phyloP scores from a whole-genome alignment of 1,140 invertebrate genomes.

The Bilobella aurantiaca region DNA sequence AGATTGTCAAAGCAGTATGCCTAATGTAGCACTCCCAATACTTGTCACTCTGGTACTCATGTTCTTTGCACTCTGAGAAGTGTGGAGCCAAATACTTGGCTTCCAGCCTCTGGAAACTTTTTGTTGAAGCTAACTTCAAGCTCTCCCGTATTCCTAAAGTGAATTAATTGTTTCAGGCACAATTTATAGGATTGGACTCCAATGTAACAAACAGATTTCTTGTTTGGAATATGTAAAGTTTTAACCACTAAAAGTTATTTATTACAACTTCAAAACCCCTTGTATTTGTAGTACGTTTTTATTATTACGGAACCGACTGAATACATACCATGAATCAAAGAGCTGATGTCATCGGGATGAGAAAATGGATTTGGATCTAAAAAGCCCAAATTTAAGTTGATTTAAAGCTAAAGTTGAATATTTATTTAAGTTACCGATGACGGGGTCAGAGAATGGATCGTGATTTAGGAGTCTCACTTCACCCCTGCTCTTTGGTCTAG shows the following conservation, averaged over 20 bases:
- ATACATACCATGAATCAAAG: not conserved
- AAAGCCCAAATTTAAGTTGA: not conserved
- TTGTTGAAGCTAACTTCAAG: no score
- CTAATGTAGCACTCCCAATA: constrained; percentile 77
- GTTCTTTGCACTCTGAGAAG: constrained; percentile 63
- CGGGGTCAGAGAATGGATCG: constrained; percentile 25
- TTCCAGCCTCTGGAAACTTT: no score
- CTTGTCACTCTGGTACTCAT: constrained; percentile 60
- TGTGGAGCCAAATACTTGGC: not conserved
- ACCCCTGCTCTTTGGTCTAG: constrained; percentile 34
- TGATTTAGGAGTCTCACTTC: constrained; percentile 24
- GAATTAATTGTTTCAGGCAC: no score
- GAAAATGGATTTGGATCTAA: constrained; percentile 31
- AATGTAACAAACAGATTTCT: no score
- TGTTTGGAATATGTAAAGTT: no score
- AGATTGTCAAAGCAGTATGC: constrained; percentile 64
- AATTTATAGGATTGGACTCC: no score
- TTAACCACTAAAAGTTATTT: no score
- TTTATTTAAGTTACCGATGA: constrained; percentile 21
- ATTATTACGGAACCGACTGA: no score
- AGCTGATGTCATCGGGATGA: constrained; percentile 22
- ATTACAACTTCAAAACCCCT: constrained; percentile 11
- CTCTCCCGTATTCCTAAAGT: no score
- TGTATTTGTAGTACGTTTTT: constrained; percentile 12
- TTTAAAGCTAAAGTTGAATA: not conserved